Conservation (phyloP, 2,888 invertebrate genomes). For the Drosophila helvetica region DNA sequence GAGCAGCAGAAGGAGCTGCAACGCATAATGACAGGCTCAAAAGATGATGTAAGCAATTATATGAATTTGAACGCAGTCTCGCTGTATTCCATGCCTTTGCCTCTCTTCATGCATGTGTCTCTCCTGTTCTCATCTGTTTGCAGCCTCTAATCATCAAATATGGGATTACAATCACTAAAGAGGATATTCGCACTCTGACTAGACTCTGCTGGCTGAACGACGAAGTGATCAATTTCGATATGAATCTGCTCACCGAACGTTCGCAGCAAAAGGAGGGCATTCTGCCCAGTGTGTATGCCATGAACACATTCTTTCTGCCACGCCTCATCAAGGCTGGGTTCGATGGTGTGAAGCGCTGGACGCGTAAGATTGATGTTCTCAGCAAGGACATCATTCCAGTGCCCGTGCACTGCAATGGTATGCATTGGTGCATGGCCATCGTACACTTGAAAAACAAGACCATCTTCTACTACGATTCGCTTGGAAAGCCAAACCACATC, state of each 20-base stretch:
- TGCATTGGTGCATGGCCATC: slow-evolving; percentile 98
- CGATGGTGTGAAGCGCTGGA: slow-evolving; percentile 94
- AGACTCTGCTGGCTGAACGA: slow-evolving; percentile 98
- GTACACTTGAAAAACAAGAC: slow-evolving; percentile 90
- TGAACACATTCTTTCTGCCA: slow-evolving; percentile 98
- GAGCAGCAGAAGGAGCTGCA: slow-evolving; percentile 87
- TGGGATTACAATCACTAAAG: neutral
- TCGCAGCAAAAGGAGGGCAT: slow-evolving; percentile 86
- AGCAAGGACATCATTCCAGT: slow-evolving; percentile 92
- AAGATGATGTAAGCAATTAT: slow-evolving; percentile 82
- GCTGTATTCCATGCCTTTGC: neutral
- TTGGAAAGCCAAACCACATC: slow-evolving; percentile 91
- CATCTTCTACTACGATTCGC: slow-evolving; percentile 95
- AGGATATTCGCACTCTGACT: slow-evolving; percentile 91
- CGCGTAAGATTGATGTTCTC: slow-evolving; percentile 92
- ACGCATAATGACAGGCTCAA: no score
- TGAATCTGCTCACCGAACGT: slow-evolving; percentile 94
- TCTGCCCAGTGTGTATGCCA: slow-evolving; percentile 91
- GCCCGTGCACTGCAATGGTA: slow-evolving; percentile 95
- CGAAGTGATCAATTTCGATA: slow-evolving; percentile 97
- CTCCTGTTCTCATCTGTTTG: neutral
- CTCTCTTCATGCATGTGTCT: neutral
- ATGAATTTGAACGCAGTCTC: neutral
- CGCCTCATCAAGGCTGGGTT: slow-evolving; percentile 92
- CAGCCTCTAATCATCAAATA: neutral